These are phyloP conservation scores for Pseudochirops corinnae DNA, from an alignment of 2,797 vertebrate species.

Conservation along the genomic window DNA sequence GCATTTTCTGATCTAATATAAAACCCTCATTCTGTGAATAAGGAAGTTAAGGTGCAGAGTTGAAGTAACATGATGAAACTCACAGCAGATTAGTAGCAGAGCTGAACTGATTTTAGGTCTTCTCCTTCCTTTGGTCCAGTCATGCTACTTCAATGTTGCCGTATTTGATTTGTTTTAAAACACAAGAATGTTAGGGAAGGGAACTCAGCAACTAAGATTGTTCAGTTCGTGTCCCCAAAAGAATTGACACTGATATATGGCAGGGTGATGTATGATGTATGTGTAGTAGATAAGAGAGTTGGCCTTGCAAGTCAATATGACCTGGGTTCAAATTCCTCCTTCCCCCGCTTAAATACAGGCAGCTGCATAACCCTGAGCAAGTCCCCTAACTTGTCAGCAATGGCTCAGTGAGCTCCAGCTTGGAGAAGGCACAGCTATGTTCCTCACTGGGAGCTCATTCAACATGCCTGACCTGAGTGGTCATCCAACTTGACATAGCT, in stretches of 20 bases:
- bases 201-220: background rate
- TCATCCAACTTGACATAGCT: background rate
- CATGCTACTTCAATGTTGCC: background rate
- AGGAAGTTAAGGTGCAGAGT: background rate
- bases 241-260: background rate
- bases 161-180: background rate
- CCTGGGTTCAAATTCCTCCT: background rate
- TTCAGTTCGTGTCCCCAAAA: background rate
- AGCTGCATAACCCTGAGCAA: background rate
- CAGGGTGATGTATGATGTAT: background rate
- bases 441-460: background rate
- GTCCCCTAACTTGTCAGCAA: background rate
- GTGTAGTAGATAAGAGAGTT: background rate
- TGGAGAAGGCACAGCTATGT: background rate
- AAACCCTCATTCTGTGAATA: background rate
- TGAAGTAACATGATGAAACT: background rate
- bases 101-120: background rate
- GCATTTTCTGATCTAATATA: background rate
- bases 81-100: background rate
- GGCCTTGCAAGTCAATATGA: background rate
- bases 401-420: background rate
- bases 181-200: background rate
- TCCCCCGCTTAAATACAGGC: background rate
- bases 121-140: background rate
- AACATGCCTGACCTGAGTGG: background rate